These are phyloP conservation scores for Pituophis catenifer DNA, from an alignment of 2,113 vertebrate species.

Conservation along the genomic window DNA sequence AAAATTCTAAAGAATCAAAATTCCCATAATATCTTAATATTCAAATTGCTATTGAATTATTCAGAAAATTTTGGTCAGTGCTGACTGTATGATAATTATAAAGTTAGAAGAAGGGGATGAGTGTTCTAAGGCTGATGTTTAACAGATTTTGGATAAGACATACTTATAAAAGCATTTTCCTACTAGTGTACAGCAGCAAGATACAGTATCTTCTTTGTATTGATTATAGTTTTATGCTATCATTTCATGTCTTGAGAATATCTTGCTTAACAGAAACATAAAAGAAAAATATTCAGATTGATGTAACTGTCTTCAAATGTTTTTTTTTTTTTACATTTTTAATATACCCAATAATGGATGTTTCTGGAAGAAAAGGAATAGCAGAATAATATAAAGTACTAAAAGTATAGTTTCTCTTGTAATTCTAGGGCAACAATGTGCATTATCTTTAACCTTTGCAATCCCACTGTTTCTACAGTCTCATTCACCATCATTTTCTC, in stretches of 20 bases:
- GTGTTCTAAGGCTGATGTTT: background rate
- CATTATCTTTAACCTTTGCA: background rate
- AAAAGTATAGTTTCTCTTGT: background rate
- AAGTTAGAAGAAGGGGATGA: background rate
- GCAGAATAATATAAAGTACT: background rate
- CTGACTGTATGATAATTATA: background rate
- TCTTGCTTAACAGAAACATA: background rate
- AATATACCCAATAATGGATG: background rate
- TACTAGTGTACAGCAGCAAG: background rate
- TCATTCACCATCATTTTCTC: background rate
- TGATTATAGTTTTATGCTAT: background rate
- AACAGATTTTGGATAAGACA: background rate
- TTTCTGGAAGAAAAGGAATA: background rate
- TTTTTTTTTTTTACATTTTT: background rate
- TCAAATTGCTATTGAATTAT: background rate
- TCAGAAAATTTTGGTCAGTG: background rate
- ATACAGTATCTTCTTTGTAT: background rate
- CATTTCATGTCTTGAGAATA: background rate
- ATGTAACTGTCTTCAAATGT: background rate
- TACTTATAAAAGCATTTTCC: background rate
- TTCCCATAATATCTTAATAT: background rate
- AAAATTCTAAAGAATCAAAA: background rate
- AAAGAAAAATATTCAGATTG: background rate
- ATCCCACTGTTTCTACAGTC: background rate
- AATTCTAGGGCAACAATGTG: background rate